A percentile compares a stretch with the other conserved stretches of the same genome.
These are phyloP conservation scores for Macheiramphus alcinus DNA, from an alignment of 2,113 vertebrate species.

Conservation along the genomic window DNA sequence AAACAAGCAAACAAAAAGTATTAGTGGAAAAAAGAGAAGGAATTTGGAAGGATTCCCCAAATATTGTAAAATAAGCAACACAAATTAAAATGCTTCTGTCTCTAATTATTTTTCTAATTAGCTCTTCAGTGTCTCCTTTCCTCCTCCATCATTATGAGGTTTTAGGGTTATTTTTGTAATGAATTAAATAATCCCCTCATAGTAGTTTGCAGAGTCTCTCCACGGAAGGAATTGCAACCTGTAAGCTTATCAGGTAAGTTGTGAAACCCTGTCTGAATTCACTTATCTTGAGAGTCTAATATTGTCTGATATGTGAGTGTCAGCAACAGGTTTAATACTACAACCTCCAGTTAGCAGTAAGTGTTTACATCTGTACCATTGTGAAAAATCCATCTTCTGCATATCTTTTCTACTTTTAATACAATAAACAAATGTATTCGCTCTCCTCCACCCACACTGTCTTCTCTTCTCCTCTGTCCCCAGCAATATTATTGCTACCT, in stretches of 20 bases:
- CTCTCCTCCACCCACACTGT: accelerated
- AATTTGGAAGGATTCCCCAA: not conserved
- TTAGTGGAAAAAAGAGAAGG: not conserved
- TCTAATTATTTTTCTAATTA: not conserved
- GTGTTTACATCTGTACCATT: not conserved
- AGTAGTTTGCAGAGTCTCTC: not conserved
- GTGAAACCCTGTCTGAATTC: not conserved
- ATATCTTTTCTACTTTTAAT: not conserved
- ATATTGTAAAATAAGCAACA: not conserved
- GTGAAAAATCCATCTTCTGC: not conserved
- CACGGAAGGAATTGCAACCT: not conserved
- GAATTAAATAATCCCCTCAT: not conserved
- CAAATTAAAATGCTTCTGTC: not conserved
- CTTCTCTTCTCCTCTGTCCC: not conserved
- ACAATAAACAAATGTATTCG: not conserved
- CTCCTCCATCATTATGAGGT: not conserved
- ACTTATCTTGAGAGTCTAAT: not conserved
- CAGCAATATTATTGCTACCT: not conserved
- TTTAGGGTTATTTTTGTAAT: not conserved
- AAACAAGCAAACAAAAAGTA: not conserved
- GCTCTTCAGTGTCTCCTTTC: not conserved
- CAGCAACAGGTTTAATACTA: not conserved
- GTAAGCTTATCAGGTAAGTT: not conserved
- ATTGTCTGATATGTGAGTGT: not conserved
- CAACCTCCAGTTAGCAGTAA: not conserved